Conservation (phyloP, 2,113 vertebrate species). For the Microcebus griseorufus region DNA sequence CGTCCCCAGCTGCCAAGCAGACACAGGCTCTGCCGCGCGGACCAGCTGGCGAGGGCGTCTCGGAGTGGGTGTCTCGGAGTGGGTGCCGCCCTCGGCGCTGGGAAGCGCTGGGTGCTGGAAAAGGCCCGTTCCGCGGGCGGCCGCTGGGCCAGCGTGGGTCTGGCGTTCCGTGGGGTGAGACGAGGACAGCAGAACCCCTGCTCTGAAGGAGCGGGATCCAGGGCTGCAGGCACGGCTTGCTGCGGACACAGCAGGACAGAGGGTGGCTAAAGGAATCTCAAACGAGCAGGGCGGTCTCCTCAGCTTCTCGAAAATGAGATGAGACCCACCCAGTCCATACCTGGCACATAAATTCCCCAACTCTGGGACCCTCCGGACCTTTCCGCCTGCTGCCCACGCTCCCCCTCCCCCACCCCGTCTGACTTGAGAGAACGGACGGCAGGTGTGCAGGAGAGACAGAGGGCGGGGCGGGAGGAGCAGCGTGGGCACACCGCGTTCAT, state of each 20-base stretch:
- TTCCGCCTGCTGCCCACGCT: not conserved
- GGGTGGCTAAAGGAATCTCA: fast-evolving
- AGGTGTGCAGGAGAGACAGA: fast-evolving
- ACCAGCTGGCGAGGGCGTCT: fast-evolving
- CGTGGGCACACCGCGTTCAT: too few relatives aligned
- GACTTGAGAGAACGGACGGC: not conserved
- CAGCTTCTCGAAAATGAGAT: not conserved
- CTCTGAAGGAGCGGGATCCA: not conserved
- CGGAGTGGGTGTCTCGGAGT: not conserved
- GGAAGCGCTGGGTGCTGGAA: fast-evolving
- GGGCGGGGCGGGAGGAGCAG: too few relatives aligned
- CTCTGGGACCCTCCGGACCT: not conserved
- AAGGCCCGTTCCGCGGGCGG: fast-evolving
- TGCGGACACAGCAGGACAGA: not conserved
- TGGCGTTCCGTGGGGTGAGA: not conserved
- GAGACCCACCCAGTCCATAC: not conserved
- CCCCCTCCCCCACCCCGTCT: not conserved
- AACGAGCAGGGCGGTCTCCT: not conserved
- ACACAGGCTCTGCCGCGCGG: fast-evolving
- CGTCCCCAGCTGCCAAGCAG: not conserved
- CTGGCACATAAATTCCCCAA: not conserved
- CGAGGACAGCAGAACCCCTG: not conserved
- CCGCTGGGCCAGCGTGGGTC: fast-evolving
- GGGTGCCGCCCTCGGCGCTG: fast-evolving
- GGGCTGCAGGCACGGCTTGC: fast-evolving